Conservation (phyloP, 2,797 vertebrate genomes). For the Chiloscyllium punctatum region DNA sequence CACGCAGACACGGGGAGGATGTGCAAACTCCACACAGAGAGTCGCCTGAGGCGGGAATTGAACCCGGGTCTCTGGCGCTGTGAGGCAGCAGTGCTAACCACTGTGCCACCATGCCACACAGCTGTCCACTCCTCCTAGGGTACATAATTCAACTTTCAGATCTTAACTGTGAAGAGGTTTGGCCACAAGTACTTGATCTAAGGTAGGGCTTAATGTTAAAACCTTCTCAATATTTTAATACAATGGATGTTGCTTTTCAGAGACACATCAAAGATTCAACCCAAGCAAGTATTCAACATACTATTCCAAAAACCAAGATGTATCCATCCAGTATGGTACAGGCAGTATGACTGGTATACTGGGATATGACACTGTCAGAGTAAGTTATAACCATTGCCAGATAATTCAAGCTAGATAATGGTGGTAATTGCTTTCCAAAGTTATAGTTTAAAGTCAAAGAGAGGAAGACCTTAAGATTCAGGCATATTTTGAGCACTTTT, state of each 20-base stretch:
- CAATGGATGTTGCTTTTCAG: not conserved
- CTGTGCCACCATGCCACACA: too few species aligned
- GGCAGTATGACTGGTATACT: not conserved
- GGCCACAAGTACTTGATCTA: not conserved
- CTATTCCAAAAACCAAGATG: too few species aligned
- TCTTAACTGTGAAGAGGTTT: not conserved
- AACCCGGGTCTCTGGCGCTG: too few species aligned
- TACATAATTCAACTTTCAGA: not conserved
- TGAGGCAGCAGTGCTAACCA: too few species aligned
- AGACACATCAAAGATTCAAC: not conserved
- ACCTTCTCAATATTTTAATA: not conserved
- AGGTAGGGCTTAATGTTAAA: not conserved
- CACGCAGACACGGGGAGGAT: too few species aligned
- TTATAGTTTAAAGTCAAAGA: not conserved
- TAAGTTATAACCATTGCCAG: not conserved
- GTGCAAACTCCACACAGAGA: too few species aligned
- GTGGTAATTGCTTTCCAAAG: not conserved
- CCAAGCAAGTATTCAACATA: not conserved
- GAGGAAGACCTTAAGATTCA: not conserved
- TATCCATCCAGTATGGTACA: not conserved
- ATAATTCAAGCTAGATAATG: not conserved
- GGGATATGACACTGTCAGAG: slow-evolving; percentile 1
- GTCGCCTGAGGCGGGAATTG: too few species aligned
- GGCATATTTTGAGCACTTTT: not conserved
- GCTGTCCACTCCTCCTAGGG: not conserved